A percentile compares a stretch with the other conserved stretches of the same genome.
phyloP scores from a whole-genome alignment of 2,113 vertebrate genomes.

The Felis chaus region DNA sequence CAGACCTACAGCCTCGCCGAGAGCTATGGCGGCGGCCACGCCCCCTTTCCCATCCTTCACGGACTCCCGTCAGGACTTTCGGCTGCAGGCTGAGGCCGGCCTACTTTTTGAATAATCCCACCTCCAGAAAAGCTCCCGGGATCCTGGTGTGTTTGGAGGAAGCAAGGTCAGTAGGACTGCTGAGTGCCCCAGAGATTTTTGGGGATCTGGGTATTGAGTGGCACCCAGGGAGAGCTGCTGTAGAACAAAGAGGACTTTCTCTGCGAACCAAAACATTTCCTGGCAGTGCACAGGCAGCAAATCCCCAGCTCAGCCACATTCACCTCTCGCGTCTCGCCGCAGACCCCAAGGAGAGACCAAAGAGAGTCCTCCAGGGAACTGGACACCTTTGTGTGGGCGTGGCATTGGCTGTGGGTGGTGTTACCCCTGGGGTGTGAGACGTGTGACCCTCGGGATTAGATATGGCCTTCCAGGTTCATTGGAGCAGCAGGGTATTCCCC shows the following conservation, averaged over 20 bases:
- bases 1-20: rapidly evolving
- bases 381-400: not conserved
- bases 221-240: too few relatives aligned
- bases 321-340: rapidly evolving
- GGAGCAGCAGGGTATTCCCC: not conserved
- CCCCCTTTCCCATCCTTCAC: rapidly evolving
- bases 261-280: not conserved
- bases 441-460: not conserved
- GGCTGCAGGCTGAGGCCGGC: not conserved
- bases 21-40: rapidly evolving
- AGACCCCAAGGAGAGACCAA: not conserved
- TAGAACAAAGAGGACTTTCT: not conserved
- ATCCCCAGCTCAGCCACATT: not conserved
- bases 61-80: not conserved
- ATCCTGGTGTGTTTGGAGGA: not conserved
- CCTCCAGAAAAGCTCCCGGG: not conserved
- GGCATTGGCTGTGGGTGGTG: not conserved
- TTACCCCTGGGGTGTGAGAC: not conserved
- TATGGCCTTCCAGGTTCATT: not conserved
- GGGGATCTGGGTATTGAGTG: not conserved
- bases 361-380: not conserved
- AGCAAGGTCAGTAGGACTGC: not conserved
- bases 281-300: not conserved
- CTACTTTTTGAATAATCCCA: not conserved
- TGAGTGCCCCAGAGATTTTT: not conserved